Conservation (phyloP, 2,797 vertebrate species). For the Tadarida brasiliensis region DNA sequence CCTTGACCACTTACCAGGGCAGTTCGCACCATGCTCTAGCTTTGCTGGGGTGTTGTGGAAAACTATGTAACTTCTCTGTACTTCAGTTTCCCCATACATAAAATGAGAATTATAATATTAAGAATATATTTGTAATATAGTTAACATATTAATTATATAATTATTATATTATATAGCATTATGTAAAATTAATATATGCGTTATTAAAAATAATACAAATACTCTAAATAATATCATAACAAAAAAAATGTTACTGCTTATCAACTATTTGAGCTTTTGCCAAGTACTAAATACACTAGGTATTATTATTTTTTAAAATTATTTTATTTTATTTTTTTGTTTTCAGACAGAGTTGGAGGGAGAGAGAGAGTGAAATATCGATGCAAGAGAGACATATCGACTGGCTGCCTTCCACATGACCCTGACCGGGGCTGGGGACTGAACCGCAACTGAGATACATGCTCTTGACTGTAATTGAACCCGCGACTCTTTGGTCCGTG, state of each 20-base stretch:
- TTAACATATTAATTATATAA: neutral
- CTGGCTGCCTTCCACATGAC: no score
- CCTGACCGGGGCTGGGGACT: no score
- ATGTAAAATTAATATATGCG: neutral
- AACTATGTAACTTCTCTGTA: neutral
- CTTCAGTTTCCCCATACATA: neutral
- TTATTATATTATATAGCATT: neutral
- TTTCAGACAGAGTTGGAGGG: no score
- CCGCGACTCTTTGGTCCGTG: no score
- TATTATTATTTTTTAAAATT: no score
- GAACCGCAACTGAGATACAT: no score
- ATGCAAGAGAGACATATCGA: no score
- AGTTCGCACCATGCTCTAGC: neutral
- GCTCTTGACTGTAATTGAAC: no score
- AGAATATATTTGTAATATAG: neutral
- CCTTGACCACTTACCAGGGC: neutral
- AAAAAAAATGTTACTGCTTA: neutral
- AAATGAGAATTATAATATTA: neutral
- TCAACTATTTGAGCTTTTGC: neutral
- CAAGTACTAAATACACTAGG: neutral
- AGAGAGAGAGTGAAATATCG: no score
- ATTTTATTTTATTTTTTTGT: no score
- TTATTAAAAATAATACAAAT: neutral
- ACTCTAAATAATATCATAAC: neutral
- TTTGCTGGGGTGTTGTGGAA: neutral